Evolutionary conservation across 2,797 vertebrate genomes (phyloP), one percentile per base, ranked within the genome.

Genomic region (Acropternis orthonyx): DNA sequence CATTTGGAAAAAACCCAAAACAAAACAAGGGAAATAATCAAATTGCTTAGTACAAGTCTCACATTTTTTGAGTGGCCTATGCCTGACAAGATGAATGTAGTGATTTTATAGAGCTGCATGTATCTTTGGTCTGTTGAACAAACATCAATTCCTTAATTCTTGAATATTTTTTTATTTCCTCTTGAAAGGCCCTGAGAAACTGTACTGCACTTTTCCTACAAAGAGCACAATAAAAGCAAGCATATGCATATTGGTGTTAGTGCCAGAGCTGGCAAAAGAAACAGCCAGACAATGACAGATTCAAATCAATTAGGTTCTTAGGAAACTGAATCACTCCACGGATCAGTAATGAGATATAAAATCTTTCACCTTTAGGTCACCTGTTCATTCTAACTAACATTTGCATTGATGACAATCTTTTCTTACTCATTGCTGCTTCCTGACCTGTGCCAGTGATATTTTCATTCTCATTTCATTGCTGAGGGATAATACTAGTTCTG

Each of bases 361-460:
- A 88, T 82, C 66, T 88, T 86, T 92, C 88, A 92, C 83, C 93
- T 94, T 71, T 59, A 75, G 75, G 87, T 95, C 93, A 84, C 72
- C 69, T 92, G 54, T 73, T 95, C 89, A 66, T 92, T 93, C 52
- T 68, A 69, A 77, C 46, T 58, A 73, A 85, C 37, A 65, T 87
- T 92, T 89, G 32, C 77, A 37, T 86, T 51, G 77, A 92, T 91
- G 80, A 48, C 41, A 85, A 10, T 80, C 59, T 94, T 80, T 82
- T 24, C 37, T 71, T 88, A 86, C 67, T 92, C 52, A 48, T 77
- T 66, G 37, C 63, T 90, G 30, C 39, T 51, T 56, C 56, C 63
- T 85, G 80, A 65, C 61, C 49, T 85, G 6, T 58, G 56, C 77
- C 39, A n/a, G 37, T 79, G 77, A 61, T 39, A 46, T 51, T 85